Evolutionary conservation across 2,888 invertebrate genomes (phyloP), one percentile per base, ranked within the genome.

Genomic region (Geotrupes spiniger): DNA sequence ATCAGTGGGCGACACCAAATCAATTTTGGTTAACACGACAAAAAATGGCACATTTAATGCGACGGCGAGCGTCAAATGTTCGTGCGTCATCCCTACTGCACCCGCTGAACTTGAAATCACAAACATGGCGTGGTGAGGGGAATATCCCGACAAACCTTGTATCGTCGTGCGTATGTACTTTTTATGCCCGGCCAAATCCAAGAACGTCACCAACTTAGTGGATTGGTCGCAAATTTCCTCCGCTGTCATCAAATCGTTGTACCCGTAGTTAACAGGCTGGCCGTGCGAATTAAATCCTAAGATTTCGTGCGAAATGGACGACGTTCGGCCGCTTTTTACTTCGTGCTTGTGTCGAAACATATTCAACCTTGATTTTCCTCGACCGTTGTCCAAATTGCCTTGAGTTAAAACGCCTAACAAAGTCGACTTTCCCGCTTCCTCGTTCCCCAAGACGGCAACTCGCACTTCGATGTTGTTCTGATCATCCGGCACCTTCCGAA

Each of bases 341-440:
- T 99, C 99, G 72, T 99, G 99, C 56, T 93, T 78, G 66, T 98
- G 90, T 2, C 91, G 74, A 73, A 99, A 93, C 84, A 99, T 90
- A 74, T 97, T 98, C 5, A 98, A 76, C 1, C 99, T 82, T 0
- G 98, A 95, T 63, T 92, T 83, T 4, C 99, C 97, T 47, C 92
- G 78, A 0, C 98, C 98, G 74, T 98, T 97, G 72, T 99, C 98
- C 50, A 94, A 76, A 70, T 91, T 92, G 16, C 97, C 96, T 74
- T 97, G 95, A 0, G 97, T 97, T 21, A 99, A 74, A 0, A 98
- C 97, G 6, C 98, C 98, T 17, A 97, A 79, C 25, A 98, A 78
- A 0, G 97, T 98, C 3, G 95, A 95, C 71, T 98, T 98, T n/a
- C 97, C 97, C 1, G 92, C 93, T 74, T 96, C 95, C 58, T 93